phyloP scores from a whole-genome alignment of 2,888 invertebrate genomes.

The Euplexia lucipara region DNA sequence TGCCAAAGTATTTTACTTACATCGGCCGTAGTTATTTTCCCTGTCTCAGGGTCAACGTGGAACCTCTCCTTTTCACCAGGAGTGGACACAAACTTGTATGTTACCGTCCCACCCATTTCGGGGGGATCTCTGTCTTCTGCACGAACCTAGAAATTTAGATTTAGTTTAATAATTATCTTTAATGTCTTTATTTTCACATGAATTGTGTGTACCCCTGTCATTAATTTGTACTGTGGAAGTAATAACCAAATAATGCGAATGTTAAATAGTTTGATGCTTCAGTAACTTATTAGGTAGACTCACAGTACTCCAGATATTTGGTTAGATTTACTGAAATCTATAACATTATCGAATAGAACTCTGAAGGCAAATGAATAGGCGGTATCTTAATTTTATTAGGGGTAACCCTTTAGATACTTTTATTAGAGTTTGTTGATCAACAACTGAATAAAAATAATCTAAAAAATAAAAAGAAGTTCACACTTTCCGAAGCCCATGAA shows the following conservation, averaged over 20 bases:
- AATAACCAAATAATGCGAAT: too few species aligned
- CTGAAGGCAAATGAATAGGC: too few species aligned
- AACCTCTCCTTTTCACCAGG: constrained; percentile 95
- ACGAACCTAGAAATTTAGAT: constrained; percentile 77
- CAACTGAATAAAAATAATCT: background rate
- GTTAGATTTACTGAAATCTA: too few species aligned
- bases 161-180: constrained; percentile 26
- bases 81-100: constrained; percentile 95
- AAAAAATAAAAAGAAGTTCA: constrained; percentile 4
- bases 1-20: constrained; percentile 81
- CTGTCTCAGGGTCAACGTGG: constrained; percentile 94
- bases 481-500: constrained; percentile 1
- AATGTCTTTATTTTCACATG: too few species aligned
- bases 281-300: too few species aligned
- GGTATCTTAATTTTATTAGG: too few species aligned
- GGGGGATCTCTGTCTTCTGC: constrained; percentile 94
- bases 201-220: too few species aligned
- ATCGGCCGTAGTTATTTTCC: constrained; percentile 94
- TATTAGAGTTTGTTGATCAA: background rate
- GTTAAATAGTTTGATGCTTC: too few species aligned
- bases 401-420: too few species aligned
- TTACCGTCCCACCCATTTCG: constrained; percentile 95
- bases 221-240: too few species aligned
- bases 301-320: too few species aligned
- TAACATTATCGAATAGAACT: too few species aligned